phyloP scores from a whole-genome alignment of 1,140 invertebrate species.

The Brachionus manjavacas region DNA sequence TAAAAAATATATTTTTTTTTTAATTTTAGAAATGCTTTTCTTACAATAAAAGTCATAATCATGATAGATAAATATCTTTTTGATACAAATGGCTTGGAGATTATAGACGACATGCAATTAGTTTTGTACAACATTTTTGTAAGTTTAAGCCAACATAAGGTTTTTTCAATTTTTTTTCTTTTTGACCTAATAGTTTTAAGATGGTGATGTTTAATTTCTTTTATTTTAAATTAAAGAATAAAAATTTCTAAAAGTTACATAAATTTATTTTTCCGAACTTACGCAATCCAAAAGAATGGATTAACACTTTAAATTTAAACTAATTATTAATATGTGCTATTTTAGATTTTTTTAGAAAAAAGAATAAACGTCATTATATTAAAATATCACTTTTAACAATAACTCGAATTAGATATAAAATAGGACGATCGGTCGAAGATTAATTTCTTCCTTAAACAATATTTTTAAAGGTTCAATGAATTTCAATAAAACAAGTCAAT shows the following conservation, averaged over 20 bases:
- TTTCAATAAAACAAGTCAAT: background rate
- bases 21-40: background rate
- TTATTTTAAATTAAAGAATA: background rate
- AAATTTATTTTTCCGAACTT: background rate
- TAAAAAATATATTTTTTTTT: background rate
- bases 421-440: background rate
- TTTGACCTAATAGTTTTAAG: background rate
- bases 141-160: background rate
- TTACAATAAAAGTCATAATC: background rate
- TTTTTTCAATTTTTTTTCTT: background rate
- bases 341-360: background rate
- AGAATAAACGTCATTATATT: background rate
- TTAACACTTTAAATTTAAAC: background rate
- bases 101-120: background rate
- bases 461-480: background rate
- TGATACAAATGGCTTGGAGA: background rate
- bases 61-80: background rate
- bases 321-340: background rate
- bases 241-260: background rate
- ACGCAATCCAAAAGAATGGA: background rate
- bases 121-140: background rate
- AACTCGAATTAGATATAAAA: background rate
- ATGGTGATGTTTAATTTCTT: background rate
- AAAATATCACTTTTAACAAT: background rate
- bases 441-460: background rate